These are phyloP conservation scores for Neogale vison DNA, from an alignment of 2,113 vertebrate genomes.

Conservation along the genomic window DNA sequence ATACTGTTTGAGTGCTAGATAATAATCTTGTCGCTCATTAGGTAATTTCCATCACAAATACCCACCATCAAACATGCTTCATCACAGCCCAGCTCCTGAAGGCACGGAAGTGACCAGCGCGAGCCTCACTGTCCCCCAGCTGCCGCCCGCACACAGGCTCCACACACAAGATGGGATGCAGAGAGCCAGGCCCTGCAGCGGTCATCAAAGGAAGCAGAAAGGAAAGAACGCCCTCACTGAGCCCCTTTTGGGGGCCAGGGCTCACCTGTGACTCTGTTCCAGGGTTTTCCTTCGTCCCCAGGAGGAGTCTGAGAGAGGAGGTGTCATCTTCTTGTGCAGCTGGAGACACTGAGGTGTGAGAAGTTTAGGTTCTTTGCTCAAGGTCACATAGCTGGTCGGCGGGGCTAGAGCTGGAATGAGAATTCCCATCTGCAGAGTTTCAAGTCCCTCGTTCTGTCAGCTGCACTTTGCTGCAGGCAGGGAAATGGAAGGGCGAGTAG, in stretches of 20 bases:
- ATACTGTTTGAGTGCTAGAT: conserved; percentile 45
- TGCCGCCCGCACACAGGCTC: neutral
- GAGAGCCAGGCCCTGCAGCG: neutral
- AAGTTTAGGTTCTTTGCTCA: neutral
- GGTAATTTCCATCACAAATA: conserved; percentile 61
- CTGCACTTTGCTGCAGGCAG: neutral
- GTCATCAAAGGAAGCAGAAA: neutral
- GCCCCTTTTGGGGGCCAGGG: neutral
- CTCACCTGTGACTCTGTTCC: neutral
- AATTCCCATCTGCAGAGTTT: neutral
- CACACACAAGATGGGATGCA: neutral
- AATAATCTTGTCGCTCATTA: conserved; percentile 56
- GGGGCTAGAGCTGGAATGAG: neutral
- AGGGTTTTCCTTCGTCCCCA: neutral
- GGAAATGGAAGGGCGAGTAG: neutral
- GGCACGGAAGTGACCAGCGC: neutral
- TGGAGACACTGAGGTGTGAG: neutral
- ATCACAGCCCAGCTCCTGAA: neutral
- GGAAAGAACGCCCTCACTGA: neutral
- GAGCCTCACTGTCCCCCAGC: fast-evolving
- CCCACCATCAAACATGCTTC: neutral
- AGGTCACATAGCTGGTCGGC: neutral
- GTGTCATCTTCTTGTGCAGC: neutral
- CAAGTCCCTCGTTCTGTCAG: neutral
- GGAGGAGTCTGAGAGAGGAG: neutral